Evolutionary conservation across 2,113 vertebrate species (phyloP).

Genomic region (Mobula birostris): DNA sequence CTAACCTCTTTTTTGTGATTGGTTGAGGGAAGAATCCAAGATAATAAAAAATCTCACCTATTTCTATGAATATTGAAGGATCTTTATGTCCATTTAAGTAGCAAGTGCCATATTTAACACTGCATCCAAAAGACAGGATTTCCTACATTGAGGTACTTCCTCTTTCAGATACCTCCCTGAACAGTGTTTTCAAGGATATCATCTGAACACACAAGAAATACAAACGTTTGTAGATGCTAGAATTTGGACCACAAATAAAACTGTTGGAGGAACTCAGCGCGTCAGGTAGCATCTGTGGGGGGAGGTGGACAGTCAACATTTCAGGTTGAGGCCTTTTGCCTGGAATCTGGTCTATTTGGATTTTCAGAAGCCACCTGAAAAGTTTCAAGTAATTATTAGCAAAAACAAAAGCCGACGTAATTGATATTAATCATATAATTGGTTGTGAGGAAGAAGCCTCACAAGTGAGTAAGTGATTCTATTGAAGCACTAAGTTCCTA

Average conservation of each 20-base stretch:
- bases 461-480: no score
- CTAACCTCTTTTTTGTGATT: neutral
- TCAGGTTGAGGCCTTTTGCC: no score
- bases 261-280: no score
- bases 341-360: neutral
- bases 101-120: neutral
- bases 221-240: no score
- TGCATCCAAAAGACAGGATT: neutral
- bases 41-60: neutral
- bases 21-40: neutral
- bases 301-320: no score
- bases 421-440: neutral
- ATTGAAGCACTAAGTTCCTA: no score
- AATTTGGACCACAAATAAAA: no score
- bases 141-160: neutral
- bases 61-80: neutral
- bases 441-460: neutral
- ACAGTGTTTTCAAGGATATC: neutral
- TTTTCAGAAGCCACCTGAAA: neutral
- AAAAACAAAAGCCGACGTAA: neutral
- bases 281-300: no score
- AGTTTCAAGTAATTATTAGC: neutral
- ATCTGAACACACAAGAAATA: neutral
- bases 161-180: neutral
- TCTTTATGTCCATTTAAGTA: neutral